A percentile compares a stretch with the other conserved stretches of the same genome.
These are phyloP conservation scores for Trypoxylus dichotomus DNA, from an alignment of 1,140 invertebrate species.

Conservation along the genomic window DNA sequence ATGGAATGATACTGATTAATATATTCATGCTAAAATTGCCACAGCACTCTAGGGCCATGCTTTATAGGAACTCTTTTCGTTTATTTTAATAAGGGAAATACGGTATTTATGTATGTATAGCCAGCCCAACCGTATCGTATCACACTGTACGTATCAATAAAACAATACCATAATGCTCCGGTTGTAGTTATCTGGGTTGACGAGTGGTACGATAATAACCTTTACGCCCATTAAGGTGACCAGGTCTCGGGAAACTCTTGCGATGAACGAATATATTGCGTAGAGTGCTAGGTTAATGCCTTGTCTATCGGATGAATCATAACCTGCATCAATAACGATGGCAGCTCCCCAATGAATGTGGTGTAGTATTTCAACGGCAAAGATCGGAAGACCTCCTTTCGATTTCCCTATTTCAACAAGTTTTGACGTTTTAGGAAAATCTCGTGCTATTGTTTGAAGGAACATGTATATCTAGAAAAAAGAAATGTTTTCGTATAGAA, in stretches of 20 bases:
- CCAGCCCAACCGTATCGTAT: too few species aligned
- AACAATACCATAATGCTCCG: too few species aligned
- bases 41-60: too few species aligned
- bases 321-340: not conserved
- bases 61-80: too few species aligned
- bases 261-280: not conserved
- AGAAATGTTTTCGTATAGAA: too few species aligned
- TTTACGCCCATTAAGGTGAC: not conserved
- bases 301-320: not conserved
- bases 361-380: constrained; percentile 1
- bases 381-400: not conserved
- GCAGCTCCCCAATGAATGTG: not conserved
- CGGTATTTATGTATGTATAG: too few species aligned
- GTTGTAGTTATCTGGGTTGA: not conserved
- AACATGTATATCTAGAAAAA: not conserved
- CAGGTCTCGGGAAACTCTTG: not conserved
- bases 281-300: not conserved
- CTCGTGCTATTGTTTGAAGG: not conserved
- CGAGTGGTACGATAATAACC: not conserved
- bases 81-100: too few species aligned
- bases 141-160: too few species aligned
- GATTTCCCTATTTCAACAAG: not conserved
- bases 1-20: too few species aligned
- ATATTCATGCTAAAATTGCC: too few species aligned
- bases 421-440: not conserved